Evolutionary conservation across 2,797 vertebrate genomes (phyloP).

Genomic region (Anableps anableps): DNA sequence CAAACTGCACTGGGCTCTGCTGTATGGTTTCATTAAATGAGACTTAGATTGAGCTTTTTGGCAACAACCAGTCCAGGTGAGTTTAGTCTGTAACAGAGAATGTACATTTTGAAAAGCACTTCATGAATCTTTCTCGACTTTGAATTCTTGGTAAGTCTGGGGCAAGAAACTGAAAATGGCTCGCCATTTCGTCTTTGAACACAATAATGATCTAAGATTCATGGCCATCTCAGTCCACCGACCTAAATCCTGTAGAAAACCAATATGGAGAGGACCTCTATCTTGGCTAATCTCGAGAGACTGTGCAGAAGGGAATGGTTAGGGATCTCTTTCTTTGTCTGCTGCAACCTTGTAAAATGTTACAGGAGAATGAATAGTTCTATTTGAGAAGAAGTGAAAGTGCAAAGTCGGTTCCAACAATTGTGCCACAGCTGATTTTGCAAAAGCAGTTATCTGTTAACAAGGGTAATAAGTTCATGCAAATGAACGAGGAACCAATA

Average conservation of each 20-base stretch:
- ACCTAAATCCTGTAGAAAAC: too few relatives aligned
- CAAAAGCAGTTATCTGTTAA: not conserved
- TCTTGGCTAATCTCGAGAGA: too few relatives aligned
- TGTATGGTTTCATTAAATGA: too few relatives aligned
- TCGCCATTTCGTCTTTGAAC: not conserved
- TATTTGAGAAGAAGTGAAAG: not conserved
- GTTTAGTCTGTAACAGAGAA: not conserved
- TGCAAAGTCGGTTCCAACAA: not conserved
- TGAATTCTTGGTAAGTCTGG: not conserved
- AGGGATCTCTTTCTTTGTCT: not conserved
- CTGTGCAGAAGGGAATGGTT: not conserved
- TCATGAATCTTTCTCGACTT: too few relatives aligned
- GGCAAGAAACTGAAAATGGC: not conserved
- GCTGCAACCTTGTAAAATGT: not conserved
- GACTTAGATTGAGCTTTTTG: not conserved
- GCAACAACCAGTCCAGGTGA: not conserved
- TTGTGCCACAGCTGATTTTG: not conserved
- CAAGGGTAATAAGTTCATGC: not conserved
- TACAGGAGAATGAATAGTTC: not conserved
- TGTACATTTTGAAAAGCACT: not conserved
- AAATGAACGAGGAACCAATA: not conserved
- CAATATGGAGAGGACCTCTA: too few relatives aligned
- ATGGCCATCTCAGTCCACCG: too few relatives aligned
- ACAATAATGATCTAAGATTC: too few relatives aligned
- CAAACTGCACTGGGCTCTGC: not conserved